phyloP scores from a whole-genome alignment of 2,888 invertebrate species.

The Apodemia zela region DNA sequence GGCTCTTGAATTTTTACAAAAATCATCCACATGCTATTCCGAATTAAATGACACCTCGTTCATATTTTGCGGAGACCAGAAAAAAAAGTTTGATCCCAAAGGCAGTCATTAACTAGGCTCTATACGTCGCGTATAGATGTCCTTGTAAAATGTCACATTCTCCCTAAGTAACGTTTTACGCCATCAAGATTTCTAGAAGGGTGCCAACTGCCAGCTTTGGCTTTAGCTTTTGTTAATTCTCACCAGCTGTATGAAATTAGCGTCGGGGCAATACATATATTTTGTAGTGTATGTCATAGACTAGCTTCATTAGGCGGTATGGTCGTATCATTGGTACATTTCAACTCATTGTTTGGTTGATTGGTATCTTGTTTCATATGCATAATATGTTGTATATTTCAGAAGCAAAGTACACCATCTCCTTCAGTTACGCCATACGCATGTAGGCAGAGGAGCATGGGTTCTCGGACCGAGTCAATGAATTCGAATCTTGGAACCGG shows the following conservation, averaged over 20 bases:
- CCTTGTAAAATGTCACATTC: neutral
- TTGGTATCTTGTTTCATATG: neutral
- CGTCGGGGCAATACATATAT: neutral
- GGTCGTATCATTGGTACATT: neutral
- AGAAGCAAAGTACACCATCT: conserved; percentile 82
- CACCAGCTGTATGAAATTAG: neutral
- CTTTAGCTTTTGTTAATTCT: conserved; percentile 4
- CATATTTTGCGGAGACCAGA: no score
- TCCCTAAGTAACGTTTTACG: neutral
- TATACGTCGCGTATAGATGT: no score
- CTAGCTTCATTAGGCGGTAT: neutral
- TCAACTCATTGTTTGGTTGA: neutral
- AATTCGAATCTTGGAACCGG: conserved; percentile 51
- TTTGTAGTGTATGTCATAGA: neutral
- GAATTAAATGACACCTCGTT: no score
- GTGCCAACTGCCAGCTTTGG: neutral
- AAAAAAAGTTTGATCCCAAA: no score
- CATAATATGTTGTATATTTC: conserved; percentile 34
- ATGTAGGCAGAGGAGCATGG: conserved; percentile 88
- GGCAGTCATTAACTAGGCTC: no score
- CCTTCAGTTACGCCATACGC: conserved; percentile 90
- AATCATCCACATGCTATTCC: no score
- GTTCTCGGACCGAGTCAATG: conserved; percentile 72
- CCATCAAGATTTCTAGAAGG: neutral
- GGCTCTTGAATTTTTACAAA: no score